Conservation (phyloP, 2,888 invertebrate genomes). For the Pristionchus exspectatus region DNA sequence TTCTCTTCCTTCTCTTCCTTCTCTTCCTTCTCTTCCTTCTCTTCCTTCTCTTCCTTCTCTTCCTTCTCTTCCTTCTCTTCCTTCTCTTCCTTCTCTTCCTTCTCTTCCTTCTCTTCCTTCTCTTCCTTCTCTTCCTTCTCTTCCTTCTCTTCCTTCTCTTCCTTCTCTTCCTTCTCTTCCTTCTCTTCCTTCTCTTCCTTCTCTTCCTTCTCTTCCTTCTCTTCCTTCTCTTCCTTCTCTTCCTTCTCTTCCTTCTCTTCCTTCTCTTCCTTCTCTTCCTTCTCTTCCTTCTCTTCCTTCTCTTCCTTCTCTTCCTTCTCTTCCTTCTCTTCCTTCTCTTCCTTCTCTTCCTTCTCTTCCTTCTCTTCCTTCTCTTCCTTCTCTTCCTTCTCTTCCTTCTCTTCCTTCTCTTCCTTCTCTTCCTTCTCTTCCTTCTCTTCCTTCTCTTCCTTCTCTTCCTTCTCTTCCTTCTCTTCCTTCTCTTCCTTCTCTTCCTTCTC, state of each 20-base stretch:
- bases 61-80: neutral
- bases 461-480: slow-evolving; percentile 29
- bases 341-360: neutral
- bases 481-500: neutral
- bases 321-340: neutral
- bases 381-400: neutral
- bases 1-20: neutral
- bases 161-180: neutral
- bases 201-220: slow-evolving; percentile 39
- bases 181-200: neutral
- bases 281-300: neutral
- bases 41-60: slow-evolving; percentile 34
- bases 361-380: slow-evolving; percentile 33
- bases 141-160: slow-evolving; percentile 38
- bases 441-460: neutral
- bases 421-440: slow-evolving; percentile 21
- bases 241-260: neutral
- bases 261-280: slow-evolving; percentile 15
- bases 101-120: neutral
- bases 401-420: neutral
- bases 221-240: neutral
- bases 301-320: slow-evolving; percentile 34
- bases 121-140: neutral
- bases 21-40: neutral
- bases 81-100: slow-evolving; percentile 4